Evolutionary conservation across 2,797 vertebrate species (phyloP), one percentile per base, ranked within the genome.

Genomic region (Carduelis carduelis): DNA sequence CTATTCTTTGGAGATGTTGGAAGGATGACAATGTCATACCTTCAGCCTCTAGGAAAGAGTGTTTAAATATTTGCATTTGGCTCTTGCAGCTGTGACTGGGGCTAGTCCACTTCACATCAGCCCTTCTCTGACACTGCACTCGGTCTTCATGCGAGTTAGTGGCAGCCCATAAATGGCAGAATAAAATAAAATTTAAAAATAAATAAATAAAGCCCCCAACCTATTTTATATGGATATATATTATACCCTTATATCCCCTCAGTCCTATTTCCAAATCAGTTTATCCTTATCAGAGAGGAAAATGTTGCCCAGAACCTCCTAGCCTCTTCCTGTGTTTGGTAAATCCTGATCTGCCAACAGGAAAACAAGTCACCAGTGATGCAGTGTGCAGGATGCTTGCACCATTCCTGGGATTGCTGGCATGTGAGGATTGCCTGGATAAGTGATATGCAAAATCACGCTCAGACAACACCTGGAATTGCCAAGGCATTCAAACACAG

Each of bases 381-480:
- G 16, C 23, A 63, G 44, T 1, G 0, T 15, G 71, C 41, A 37
- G 80, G 32, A 34, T 30, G 3, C 43, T 74, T 50, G 63, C 11
- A 7, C 35, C 52, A 7, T 37, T 56, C n/a, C 55, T 70, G 66
- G 34, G 56, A 65, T 68, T 30, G 46, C 63, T 77, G 32, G n/a
- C 39, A 14, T 60, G 84, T 2, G 7, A 89, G 71, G 65, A 81
- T 43, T 79, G 56, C 53, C 56, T 74, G 63, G 44, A 41, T 59
- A 86, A 93, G 61, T 30, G 44, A 82, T 84, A 80, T 63, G 82
- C 66, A 56, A 63, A 57, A 89, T 88, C 14, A 6, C 14, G 2
- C 74, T 90, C 85, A 78, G 63, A 53, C 32, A 94, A 80, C 91
- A 97, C 89, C 96, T 93, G 94, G 93, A 89, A 76, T 71, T 87